Conservation (phyloP, 2,888 invertebrate species). For the Corbicula japonica region DNA sequence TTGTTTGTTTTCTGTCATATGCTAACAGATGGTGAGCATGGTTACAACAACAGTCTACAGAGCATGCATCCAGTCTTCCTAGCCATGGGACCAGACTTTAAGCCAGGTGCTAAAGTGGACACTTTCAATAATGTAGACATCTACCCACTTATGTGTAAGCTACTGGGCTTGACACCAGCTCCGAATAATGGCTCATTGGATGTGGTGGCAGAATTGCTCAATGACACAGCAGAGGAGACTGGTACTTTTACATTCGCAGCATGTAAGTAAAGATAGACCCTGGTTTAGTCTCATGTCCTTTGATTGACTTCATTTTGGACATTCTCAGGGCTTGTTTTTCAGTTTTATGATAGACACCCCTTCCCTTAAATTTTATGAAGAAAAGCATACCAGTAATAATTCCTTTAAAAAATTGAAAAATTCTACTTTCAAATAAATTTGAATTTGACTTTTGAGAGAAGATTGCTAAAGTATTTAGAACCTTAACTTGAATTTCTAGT, state of each 20-base stretch:
- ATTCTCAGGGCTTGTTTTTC: too few relatives aligned
- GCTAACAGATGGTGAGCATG: slow-evolving; percentile 86
- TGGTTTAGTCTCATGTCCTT: not conserved
- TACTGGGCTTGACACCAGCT: slow-evolving; percentile 80
- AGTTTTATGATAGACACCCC: too few relatives aligned
- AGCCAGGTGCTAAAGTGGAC: slow-evolving; percentile 71
- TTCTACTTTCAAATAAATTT: too few relatives aligned
- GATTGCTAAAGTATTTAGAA: too few relatives aligned
- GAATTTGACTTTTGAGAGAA: too few relatives aligned
- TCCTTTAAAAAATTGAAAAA: not conserved
- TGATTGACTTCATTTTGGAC: too few relatives aligned
- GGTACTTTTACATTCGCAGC: slow-evolving; percentile 70
- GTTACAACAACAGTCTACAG: slow-evolving; percentile 87
- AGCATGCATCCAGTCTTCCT: slow-evolving; percentile 91
- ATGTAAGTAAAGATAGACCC: slow-evolving; percentile 68
- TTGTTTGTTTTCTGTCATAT: too few relatives aligned
- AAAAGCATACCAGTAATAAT: not conserved
- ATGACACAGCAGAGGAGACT: slow-evolving; percentile 29
- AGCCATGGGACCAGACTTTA: slow-evolving; percentile 89
- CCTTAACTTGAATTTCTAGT: too few relatives aligned
- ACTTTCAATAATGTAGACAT: slow-evolving; percentile 84
- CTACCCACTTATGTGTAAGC: slow-evolving; percentile 84
- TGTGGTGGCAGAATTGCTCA: slow-evolving; percentile 69
- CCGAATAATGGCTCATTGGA: slow-evolving; percentile 83
- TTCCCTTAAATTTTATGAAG: too few relatives aligned